These are phyloP conservation scores for Micromussa lordhowensis DNA, from an alignment of 92 coral and sea anemone species.

Conservation along the genomic window DNA sequence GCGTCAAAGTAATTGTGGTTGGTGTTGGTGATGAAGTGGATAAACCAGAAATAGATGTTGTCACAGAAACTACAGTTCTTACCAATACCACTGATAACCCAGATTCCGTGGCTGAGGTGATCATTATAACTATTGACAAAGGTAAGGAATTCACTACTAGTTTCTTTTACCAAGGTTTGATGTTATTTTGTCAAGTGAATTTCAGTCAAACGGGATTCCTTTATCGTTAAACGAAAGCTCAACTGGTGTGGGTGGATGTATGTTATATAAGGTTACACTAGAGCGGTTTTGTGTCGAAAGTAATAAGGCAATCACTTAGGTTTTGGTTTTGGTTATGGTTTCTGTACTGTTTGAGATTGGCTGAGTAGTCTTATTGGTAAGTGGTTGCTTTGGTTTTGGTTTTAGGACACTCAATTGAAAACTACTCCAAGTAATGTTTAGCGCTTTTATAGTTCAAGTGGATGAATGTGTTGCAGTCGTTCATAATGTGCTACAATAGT, in stretches of 20 bases:
- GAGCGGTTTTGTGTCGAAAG: no score
- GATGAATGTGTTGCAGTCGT: no score
- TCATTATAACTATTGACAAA: constrained; percentile 54
- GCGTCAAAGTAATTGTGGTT: constrained; percentile 73
- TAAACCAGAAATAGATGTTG: constrained; percentile 39
- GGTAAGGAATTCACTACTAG: constrained; percentile 32
- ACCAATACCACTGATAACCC: constrained; percentile 54
- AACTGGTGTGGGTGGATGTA: no score
- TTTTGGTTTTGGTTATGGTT: no score
- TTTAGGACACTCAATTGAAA: background rate
- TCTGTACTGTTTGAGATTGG: no score
- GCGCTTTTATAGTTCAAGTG: background rate
- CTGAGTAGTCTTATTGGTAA: no score
- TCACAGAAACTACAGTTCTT: constrained; percentile 35
- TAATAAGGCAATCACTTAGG: no score
- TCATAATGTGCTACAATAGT: no score
- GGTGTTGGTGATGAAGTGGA: constrained; percentile 75
- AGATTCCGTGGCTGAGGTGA: constrained; percentile 58
- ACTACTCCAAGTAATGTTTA: background rate
- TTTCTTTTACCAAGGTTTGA: background rate
- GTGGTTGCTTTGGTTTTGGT: no score
- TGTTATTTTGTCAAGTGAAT: background rate
- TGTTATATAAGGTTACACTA: no score
- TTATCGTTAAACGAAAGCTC: background rate
- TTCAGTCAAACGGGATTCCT: background rate